Evolutionary conservation across 2,888 invertebrate genomes (phyloP), one percentile per base, ranked within the genome.

Genomic region (Dryomyza anilis): DNA sequence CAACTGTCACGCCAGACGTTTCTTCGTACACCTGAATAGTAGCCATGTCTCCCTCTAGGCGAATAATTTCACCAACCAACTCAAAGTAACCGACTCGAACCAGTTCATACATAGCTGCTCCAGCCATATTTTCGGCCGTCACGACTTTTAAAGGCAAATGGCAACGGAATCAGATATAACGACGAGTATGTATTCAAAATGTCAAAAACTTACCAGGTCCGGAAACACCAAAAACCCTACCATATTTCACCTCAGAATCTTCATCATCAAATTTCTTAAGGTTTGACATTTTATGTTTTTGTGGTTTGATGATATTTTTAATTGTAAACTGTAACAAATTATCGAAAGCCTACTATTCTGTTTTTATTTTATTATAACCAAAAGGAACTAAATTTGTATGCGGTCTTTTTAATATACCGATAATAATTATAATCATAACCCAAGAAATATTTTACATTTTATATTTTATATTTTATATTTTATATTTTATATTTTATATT

Each of bases 91-190:
- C 99, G 30, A 99, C 99, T 72, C 98, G 91, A 68, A 99, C 99
- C 86, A 99, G 83, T 86, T 99, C 98, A 90, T 98, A 99, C 98
- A 99, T 99, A 86, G 98, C 98, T 12, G 98, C 93, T 64, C 99
- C 99, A 64, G 96, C 91, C 99, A 99, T 99, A 82, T 93, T 92
- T 84, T 98, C 96, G 69, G 99, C 99, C 66, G 97, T 98, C 53
- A 99, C 99, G 83, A 99, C 99, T 98, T 81, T 65, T n/a, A n/a
- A n/a, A n/a, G n/a, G n/a, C n/a, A n/a, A n/a, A n/a, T 21, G 55
- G 16, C 3, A 84, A 81, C 5, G 7, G 36, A 21, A 53, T 19
- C 3, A 36, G 16, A 7, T 21, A 16, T 3, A 3, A 23, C 14
- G 30, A 36, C 8, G 16, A 33, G 8, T 36, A 25, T 8, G 23